Conservation (phyloP, 1,140 invertebrate genomes). For the Nomia melanderi region DNA sequence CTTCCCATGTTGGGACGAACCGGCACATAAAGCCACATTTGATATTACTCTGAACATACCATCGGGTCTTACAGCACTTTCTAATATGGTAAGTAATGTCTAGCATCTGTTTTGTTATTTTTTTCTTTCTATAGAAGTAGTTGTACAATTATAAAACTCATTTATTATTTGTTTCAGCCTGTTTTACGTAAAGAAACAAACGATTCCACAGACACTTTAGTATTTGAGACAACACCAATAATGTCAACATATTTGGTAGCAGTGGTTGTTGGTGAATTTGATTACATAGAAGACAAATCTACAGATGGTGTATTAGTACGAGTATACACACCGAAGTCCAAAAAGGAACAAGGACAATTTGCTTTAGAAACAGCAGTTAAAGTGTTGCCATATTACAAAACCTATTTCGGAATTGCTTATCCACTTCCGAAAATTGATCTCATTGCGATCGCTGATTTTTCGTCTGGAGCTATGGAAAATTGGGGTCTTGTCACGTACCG, state of each 20-base stretch:
- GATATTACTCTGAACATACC: conserved; percentile 93
- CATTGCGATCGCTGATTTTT: conserved; percentile 96
- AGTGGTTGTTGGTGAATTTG: conserved; percentile 95
- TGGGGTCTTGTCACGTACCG: conserved; percentile 94
- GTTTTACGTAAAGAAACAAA: conserved; percentile 51
- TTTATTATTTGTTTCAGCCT: conserved; percentile 62
- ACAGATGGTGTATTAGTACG: conserved; percentile 91
- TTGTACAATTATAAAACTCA: neutral
- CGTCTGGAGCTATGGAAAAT: conserved; percentile 97
- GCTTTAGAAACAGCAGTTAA: conserved; percentile 93
- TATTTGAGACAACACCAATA: conserved; percentile 93
- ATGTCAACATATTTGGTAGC: conserved; percentile 99
- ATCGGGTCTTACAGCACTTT: conserved; percentile 89
- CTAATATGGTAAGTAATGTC: conserved; percentile 90
- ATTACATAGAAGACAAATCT: conserved; percentile 92
- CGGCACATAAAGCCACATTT: conserved; percentile 96
- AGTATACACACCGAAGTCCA: conserved; percentile 95
- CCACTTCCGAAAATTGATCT: conserved; percentile 97
- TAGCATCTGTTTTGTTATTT: conserved; percentile 38
- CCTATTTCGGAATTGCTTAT: conserved; percentile 97
- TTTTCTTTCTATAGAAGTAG: neutral
- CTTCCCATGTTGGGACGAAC: conserved; percentile 99
- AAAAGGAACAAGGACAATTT: conserved; percentile 95
- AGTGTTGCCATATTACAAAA: conserved; percentile 95
- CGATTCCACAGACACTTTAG: conserved; percentile 81